Evolutionary conservation across 1,140 invertebrate species (phyloP).

Genomic region (Maniola jurtina): DNA sequence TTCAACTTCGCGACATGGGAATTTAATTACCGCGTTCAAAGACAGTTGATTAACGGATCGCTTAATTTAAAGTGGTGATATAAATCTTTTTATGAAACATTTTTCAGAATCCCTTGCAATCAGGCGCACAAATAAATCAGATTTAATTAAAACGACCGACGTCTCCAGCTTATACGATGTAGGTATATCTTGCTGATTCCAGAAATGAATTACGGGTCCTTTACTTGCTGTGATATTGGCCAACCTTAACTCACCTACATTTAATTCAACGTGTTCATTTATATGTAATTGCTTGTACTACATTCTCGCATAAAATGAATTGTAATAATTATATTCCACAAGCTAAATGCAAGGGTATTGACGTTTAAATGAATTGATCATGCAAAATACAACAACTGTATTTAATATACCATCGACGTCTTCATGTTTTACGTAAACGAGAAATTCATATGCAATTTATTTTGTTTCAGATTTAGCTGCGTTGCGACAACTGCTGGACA

Average conservation of each 20-base stretch:
- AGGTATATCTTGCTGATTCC: conserved; percentile 4
- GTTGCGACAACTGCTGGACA: conserved; percentile 70
- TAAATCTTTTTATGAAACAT: conserved; percentile 43
- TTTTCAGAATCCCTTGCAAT: conserved; percentile 25
- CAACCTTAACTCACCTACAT: conserved; percentile 29
- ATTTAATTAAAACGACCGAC: conserved; percentile 31
- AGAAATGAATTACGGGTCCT: conserved; percentile 10
- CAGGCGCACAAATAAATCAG: conserved; percentile 33
- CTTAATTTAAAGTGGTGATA: conserved; percentile 65
- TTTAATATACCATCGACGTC: conserved; percentile 3
- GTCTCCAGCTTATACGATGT: conserved; percentile 1
- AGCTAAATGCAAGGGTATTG: conserved; percentile 27
- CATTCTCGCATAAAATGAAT: conserved; percentile 34
- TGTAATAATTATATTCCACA: conserved; percentile 29
- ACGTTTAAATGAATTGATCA: conserved; percentile 25
- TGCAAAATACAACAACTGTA: conserved; percentile 19
- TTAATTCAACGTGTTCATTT: conserved; percentile 34
- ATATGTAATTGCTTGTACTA: conserved; percentile 33
- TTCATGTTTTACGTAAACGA: conserved; percentile 4
- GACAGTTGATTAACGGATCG: conserved; percentile 56
- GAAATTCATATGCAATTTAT: conserved; percentile 5
- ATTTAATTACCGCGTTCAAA: conserved; percentile 63
- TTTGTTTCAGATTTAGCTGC: conserved; percentile 71
- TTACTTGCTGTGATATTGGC: conserved; percentile 18
- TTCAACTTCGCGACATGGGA: conserved; percentile 28